A percentile compares a stretch with the other conserved stretches of the same genome.
phyloP scores from a whole-genome alignment of 2,888 invertebrate species.

The Melieria crassipennis region DNA sequence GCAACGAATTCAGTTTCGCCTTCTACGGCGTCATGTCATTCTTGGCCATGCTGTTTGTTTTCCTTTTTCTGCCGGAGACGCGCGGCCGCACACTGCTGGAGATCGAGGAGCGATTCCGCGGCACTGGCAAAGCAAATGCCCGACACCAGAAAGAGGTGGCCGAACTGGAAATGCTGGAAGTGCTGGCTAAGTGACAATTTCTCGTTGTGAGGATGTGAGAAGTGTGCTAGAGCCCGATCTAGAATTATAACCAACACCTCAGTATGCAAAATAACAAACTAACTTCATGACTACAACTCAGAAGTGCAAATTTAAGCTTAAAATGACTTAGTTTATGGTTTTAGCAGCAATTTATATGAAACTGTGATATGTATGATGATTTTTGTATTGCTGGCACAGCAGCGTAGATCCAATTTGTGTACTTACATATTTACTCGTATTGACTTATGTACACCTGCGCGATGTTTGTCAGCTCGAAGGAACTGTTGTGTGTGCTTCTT shows the following conservation, averaged over 20 bases:
- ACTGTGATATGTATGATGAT: neutral
- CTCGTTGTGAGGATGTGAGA: neutral
- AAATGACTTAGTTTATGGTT: neutral
- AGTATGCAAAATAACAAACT: neutral
- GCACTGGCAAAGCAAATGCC: slow-evolving; percentile 32
- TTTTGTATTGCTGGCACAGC: neutral
- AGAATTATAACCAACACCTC: too few species aligned
- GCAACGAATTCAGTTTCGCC: slow-evolving; percentile 72
- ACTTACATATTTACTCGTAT: too few species aligned
- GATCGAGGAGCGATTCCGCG: slow-evolving; percentile 70
- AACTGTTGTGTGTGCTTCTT: too few species aligned
- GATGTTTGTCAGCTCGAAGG: too few species aligned
- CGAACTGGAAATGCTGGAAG: slow-evolving; percentile 53
- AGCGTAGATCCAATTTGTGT: too few species aligned
- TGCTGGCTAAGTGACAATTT: slow-evolving; percentile 40
- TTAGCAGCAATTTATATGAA: neutral
- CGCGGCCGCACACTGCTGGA: slow-evolving; percentile 75
- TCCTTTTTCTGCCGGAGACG: slow-evolving; percentile 75
- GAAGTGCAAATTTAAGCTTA: neutral
- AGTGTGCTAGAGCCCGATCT: neutral
- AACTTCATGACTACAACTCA: neutral
- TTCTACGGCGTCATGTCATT: slow-evolving; percentile 71
- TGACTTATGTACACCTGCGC: too few species aligned
- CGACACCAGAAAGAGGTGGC: slow-evolving; percentile 35
- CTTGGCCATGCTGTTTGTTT: slow-evolving; percentile 70